Evolutionary conservation across 2,797 vertebrate genomes (phyloP), one percentile per base, ranked within the genome.

Genomic region (Avahi laniger): DNA sequence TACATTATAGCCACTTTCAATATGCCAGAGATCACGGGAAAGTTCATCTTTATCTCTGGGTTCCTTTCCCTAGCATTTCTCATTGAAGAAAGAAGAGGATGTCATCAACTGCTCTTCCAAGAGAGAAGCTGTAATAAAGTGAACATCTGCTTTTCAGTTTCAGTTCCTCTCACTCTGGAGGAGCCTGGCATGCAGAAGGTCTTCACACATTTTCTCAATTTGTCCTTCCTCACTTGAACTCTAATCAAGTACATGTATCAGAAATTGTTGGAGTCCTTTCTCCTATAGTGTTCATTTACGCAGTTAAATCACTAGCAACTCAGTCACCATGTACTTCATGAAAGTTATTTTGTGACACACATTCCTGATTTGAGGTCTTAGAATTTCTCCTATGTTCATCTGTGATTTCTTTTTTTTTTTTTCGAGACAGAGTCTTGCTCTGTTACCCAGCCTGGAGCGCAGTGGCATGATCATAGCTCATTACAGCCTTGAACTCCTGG

Each of bases 71-170:
- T 38, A 46, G 22, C 7, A 0, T 70, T 89, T 59, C 28, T 92
- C 38, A 46, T 14, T 67, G 78, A 89, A 41, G 76, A 35, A 65
- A 61, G 48, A 91, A 65, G 81, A 30, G 26, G n/a, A 63, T 93
- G 15, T 94, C 90, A 88, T 33, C 95, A 86, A 89, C 33, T 85
- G 3, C 38, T 75, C 35, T 48, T 1, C 86, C 73, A 96, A 73
- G 41, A 76, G 59, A 96, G 59, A 96, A 89, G 82, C 20, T 48
- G 24, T 48, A 17, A 70, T 75, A 63, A 86, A 87, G 69, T 87
- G 61, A 85, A 35, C 63, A 61, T 35, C 33, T 59, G 18, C 75
- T 61, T 88, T 72, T 87, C n/a, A 18, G 9, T 91, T 93, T 82
- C 83, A 79, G 11, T 80, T 79, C 52, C 43, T 85, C 22, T 69